Evolutionary conservation across 2,113 vertebrate species (phyloP), one percentile per base, ranked within the genome.

Genomic region (Mesocricetus auratus): DNA sequence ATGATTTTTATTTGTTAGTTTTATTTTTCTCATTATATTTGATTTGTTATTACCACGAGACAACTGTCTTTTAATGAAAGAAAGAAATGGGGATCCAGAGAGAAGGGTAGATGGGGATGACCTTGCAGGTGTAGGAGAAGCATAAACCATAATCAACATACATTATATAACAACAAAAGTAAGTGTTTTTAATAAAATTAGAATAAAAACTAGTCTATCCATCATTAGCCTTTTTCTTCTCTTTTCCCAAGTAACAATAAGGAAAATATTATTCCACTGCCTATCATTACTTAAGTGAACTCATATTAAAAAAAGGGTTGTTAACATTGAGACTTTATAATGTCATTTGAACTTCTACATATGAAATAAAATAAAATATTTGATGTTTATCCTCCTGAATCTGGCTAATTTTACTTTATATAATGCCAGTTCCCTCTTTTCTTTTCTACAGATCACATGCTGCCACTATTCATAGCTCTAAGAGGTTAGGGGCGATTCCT

Each of bases 201-300:
- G 13, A 81, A 77, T 53, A 12, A 36, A 47, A 58, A 39, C 22
- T 42, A 29, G n/a, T 60, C 1, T 83, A n/a, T 42, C 7, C 56
- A 83, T 29, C n/a, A 42, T 83, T 60, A 42, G 29, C 1, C 4
- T 42, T 74, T 50, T 17, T 50, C 50, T 58, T 58, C 1, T 29
- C 13, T 47, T 12, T 58, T 7, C 31, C 16, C 1, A 58, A 36
- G 31, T 50, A 86, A 33, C 9, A 36, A 68, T 9, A 4, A 36
- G 9, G 16, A 33, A 85, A 45, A 8, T 4, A 2, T 16, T 17
- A 62, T 1, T 33, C 29, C 29, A 53, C 0, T 2, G 6, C 42
- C 42, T n/a, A n/a, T n/a, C n/a, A n/a, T n/a, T n/a, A n/a, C n/a
- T n/a, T n/a, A n/a, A n/a, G n/a, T n/a, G n/a, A n/a, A n/a, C n/a